These are phyloP conservation scores for Pholis gunnellus DNA, from an alignment of 2,113 vertebrate genomes.

Conservation along the genomic window DNA sequence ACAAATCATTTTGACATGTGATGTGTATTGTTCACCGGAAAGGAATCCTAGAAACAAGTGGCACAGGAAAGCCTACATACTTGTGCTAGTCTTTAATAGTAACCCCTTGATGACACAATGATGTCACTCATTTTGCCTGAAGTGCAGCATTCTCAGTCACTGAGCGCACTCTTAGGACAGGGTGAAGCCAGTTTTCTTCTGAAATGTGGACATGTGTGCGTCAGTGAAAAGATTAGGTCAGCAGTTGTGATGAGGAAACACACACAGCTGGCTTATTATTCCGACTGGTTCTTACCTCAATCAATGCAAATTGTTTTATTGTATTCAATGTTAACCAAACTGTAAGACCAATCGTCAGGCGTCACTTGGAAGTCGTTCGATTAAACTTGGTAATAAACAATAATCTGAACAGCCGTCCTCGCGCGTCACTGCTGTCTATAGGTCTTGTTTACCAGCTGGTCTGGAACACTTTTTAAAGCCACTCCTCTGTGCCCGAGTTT, in stretches of 20 bases:
- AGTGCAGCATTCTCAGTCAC: constrained; percentile 72
- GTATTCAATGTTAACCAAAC: background rate
- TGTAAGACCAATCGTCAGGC: background rate
- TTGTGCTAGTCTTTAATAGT: constrained; percentile 14
- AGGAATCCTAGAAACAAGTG: constrained; percentile 49
- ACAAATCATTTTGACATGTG: constrained; percentile 3
- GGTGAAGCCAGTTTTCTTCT: constrained; percentile 60
- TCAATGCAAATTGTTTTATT: background rate
- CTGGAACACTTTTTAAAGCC: constrained; percentile 63
- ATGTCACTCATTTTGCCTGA: constrained; percentile 64
- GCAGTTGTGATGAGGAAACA: constrained; percentile 43
- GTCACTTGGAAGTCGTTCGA: background rate
- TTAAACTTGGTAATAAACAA: background rate
- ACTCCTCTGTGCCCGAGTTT: constrained; percentile 74
- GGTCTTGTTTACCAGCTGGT: constrained; percentile 77
- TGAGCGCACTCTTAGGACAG: constrained; percentile 54
- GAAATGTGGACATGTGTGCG: constrained; percentile 7
- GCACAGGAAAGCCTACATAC: constrained; percentile 66
- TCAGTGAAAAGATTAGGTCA: constrained; percentile 43
- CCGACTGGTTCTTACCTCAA: background rate
- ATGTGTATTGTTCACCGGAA: constrained; percentile 15
- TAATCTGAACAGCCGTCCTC: constrained; percentile 1
- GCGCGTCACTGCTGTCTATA: background rate
- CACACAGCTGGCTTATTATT: background rate
- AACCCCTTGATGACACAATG: constrained; percentile 24